These are phyloP conservation scores for Corydoras sp. DNA, from an alignment of 2,113 vertebrate genomes.

Conservation along the genomic window DNA sequence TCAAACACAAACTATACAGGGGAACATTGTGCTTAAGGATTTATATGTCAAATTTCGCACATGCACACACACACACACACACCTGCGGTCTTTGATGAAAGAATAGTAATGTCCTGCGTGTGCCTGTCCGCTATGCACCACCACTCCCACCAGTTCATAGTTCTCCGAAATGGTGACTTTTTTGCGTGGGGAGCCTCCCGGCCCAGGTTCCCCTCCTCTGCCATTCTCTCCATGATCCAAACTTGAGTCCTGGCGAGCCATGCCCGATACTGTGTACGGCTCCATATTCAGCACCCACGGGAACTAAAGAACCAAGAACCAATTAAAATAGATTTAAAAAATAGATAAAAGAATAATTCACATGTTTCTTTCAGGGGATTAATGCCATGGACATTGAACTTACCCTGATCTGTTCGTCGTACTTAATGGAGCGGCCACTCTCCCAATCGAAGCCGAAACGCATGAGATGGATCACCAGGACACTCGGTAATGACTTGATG, in stretches of 20 bases:
- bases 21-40: too few relatives aligned
- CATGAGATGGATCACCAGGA: constrained; percentile 97
- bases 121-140: constrained; percentile 96
- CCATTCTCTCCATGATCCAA: constrained; percentile 81
- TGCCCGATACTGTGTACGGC: constrained; percentile 94
- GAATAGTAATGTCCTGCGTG: constrained; percentile 98
- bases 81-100: constrained; percentile 95
- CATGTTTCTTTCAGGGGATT: too few relatives aligned
- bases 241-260: constrained; percentile 93
- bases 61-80: neutral
- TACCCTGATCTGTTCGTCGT: constrained; percentile 85
- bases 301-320: constrained; percentile 66
- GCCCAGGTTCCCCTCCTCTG: constrained; percentile 71
- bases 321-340: too few relatives aligned
- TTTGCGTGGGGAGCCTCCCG: constrained; percentile 89
- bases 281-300: constrained; percentile 99
- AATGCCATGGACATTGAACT: neutral
- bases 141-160: constrained; percentile 94
- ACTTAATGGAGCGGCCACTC: constrained; percentile 96
- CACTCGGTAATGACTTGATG: constrained; percentile 90
- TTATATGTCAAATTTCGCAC: too few relatives aligned
- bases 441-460: constrained; percentile 99
- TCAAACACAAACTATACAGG: too few relatives aligned
- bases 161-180: constrained; percentile 97
- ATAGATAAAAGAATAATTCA: too few relatives aligned